phyloP scores from a whole-genome alignment of 2,888 invertebrate species.

The Nephrotoma flavescens region DNA sequence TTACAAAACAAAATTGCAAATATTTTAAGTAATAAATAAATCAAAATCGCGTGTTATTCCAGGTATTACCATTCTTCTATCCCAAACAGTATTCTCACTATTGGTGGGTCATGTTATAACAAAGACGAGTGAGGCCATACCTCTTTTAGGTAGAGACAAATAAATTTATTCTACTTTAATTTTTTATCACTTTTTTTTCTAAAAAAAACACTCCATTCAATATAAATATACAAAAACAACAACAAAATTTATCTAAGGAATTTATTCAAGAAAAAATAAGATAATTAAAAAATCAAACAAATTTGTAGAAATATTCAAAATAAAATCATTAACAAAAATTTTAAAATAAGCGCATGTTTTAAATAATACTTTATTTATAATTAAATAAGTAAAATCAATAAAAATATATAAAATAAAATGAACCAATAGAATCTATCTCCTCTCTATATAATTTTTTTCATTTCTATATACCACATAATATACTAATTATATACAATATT shows the following conservation, averaged over 20 bases:
- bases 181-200: background rate
- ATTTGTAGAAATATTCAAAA: constrained; percentile 5
- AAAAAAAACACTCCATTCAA: constrained; percentile 4
- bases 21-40: background rate
- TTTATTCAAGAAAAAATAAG: background rate
- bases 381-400: constrained; percentile 3
- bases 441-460: background rate
- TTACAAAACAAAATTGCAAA: background rate
- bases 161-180: background rate
- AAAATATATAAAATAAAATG: constrained; percentile 8
- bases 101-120: constrained; percentile 99
- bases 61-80: constrained; percentile 98
- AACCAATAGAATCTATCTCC: background rate
- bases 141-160: constrained; percentile 72
- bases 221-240: constrained; percentile 7
- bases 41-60: constrained; percentile 41
- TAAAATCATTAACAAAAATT: background rate
- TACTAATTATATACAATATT: background rate
- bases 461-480: background rate
- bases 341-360: constrained; percentile 5
- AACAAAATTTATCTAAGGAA: background rate
- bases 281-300: constrained; percentile 7
- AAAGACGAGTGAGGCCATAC: constrained; percentile 98
- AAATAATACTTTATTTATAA: constrained; percentile 5
- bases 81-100: constrained; percentile 97